These are phyloP conservation scores for Melanostoma scalare DNA, from an alignment of 2,888 invertebrate species.

Conservation along the genomic window DNA sequence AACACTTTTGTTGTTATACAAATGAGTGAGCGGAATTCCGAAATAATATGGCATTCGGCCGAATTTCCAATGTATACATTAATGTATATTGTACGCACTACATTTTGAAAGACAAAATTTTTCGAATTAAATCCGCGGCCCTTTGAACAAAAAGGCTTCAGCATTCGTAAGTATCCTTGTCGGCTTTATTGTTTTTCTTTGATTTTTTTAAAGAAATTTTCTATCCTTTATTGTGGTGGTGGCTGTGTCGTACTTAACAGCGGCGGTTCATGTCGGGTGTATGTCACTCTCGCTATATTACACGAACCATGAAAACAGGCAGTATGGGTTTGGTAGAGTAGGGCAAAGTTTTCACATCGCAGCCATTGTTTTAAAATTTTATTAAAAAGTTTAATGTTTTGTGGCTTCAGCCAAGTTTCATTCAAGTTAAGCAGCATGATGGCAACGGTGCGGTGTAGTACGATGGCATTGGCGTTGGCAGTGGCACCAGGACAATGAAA, in stretches of 20 bases:
- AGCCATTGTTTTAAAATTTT: conserved; percentile 73
- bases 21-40: conserved; percentile 32
- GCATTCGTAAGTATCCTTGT: conserved; percentile 42
- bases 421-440: conserved; percentile 63
- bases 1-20: conserved; percentile 32
- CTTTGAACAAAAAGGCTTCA: background rate
- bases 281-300: conserved; percentile 54
- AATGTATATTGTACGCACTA: background rate
- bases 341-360: conserved; percentile 71
- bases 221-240: conserved; percentile 65
- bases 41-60: conserved; percentile 36
- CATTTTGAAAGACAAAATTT: conserved; percentile 49
- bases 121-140: conserved; percentile 49
- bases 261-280: conserved; percentile 61
- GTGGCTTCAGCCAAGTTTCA: conserved; percentile 70
- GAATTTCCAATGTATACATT: conserved; percentile 32
- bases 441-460: background rate
- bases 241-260: conserved; percentile 67
- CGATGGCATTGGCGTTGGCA: background rate
- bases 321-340: conserved; percentile 36
- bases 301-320: conserved; percentile 31
- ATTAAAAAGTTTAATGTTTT: conserved; percentile 73
- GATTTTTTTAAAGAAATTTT: conserved; percentile 48
- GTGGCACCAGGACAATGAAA: conserved; percentile 44
- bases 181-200: conserved; percentile 61